Evolutionary conservation across 2,888 invertebrate genomes (phyloP).

Genomic region (Chloromyia formosa): DNA sequence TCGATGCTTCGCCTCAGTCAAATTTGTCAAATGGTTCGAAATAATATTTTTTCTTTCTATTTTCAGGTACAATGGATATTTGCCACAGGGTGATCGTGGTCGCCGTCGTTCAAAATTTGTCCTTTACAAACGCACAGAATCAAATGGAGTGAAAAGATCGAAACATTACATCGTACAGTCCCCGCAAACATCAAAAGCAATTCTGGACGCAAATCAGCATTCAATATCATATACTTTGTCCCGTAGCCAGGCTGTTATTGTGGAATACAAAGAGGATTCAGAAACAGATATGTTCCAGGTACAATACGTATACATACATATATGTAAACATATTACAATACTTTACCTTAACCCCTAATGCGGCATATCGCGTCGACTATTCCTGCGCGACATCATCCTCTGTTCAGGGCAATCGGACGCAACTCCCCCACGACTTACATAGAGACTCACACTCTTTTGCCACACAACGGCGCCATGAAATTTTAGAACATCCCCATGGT

Average conservation of each 20-base stretch:
- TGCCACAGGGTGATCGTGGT: conserved; percentile 93
- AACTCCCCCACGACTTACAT: no score
- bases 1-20: no score
- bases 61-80: conserved; percentile 90
- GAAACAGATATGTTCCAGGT: conserved; percentile 99
- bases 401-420: no score
- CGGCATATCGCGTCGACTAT: no score
- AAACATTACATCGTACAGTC: conserved; percentile 96
- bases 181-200: conserved; percentile 93
- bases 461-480: no score
- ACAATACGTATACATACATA: conserved; percentile 56
- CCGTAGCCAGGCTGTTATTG: conserved; percentile 96
- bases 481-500: no score
- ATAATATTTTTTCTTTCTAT: conserved; percentile 32
- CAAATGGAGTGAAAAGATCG: conserved; percentile 94
- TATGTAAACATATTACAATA: no score
- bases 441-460: no score
- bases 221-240: conserved; percentile 97
- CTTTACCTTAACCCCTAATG: no score
- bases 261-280: conserved; percentile 95
- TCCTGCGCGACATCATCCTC: no score
- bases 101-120: conserved; percentile 94
- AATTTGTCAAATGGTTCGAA: no score
- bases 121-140: conserved; percentile 80
- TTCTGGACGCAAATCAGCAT: conserved; percentile 92